These are phyloP conservation scores for Sphaeramia orbicularis DNA, from an alignment of 2,797 vertebrate genomes.

Conservation along the genomic window DNA sequence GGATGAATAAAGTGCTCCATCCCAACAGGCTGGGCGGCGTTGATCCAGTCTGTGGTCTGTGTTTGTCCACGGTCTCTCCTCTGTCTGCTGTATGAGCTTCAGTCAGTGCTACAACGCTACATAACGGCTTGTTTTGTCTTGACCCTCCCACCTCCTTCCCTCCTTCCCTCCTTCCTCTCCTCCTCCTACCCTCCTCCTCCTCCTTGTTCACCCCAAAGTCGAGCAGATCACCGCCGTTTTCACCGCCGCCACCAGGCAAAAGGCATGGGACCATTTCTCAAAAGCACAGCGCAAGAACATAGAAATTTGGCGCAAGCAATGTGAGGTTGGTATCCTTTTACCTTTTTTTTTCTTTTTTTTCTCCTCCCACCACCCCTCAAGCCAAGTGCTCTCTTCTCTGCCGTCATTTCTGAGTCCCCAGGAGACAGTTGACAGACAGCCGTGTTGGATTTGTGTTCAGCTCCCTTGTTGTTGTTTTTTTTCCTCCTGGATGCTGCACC, in stretches of 20 bases:
- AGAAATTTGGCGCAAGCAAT: slow-evolving; percentile 99
- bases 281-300: slow-evolving; percentile 99
- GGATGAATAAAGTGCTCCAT: no score
- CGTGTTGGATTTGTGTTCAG: slow-evolving; percentile 31
- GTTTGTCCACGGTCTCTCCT: slow-evolving; percentile 84
- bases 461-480: slow-evolving; percentile 38
- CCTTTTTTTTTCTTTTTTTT: slow-evolving; percentile 83
- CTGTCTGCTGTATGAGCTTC: slow-evolving; percentile 76
- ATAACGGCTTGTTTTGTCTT: slow-evolving; percentile 99
- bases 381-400: slow-evolving; percentile 62
- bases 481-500: slow-evolving; percentile 41
- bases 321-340: slow-evolving; percentile 95
- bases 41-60: slow-evolving; percentile 25
- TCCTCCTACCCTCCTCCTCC: slow-evolving; percentile 68
- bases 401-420: slow-evolving; percentile 43
- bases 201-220: slow-evolving; percentile 95
- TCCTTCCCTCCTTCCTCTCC: no score
- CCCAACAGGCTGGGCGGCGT: no score
- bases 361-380: slow-evolving; percentile 82
- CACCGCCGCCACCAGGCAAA: slow-evolving; percentile 98
- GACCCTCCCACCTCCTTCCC: slow-evolving; percentile 78
- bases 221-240: slow-evolving; percentile 99
- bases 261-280: slow-evolving; percentile 99
- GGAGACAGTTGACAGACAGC: slow-evolving; percentile 44
- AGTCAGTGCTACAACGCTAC: slow-evolving; percentile 89